Conservation (phyloP, 2,888 invertebrate genomes). For the Apoderus coryli region DNA sequence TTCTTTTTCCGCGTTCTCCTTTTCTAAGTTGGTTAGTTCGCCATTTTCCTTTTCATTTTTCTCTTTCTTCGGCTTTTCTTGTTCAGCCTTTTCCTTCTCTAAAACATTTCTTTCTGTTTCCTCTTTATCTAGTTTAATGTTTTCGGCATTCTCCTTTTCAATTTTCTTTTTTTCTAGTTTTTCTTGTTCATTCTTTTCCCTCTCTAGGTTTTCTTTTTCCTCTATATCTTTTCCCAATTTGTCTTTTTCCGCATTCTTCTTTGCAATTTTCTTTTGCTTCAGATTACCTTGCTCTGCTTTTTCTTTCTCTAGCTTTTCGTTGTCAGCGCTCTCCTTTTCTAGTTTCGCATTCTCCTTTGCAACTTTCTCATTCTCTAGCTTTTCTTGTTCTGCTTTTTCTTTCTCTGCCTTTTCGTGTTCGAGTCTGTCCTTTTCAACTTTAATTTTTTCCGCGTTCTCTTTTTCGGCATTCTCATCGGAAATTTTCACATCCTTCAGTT, state of each 20-base stretch:
- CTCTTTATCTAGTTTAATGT: constrained; percentile 13
- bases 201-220: not conserved
- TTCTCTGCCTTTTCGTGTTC: constrained; percentile 11
- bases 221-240: constrained; percentile 6
- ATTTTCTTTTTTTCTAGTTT: constrained; percentile 8
- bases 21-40: constrained; percentile 9
- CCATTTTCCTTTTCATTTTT: constrained; percentile 15
- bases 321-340: no score
- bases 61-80: constrained; percentile 9
- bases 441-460: no score
- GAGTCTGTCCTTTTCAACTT: constrained; percentile 4
- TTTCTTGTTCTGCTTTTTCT: no score
- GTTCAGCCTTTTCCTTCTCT: constrained; percentile 9
- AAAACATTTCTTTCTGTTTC: constrained; percentile 13
- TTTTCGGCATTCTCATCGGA: no score
- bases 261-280: no score
- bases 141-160: constrained; percentile 5
- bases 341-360: no score
- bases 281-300: no score
- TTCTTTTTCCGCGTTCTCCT: constrained; percentile 14
- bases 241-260: constrained; percentile 6
- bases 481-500: no score
- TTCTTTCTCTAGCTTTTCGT: no score
- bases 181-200: constrained; percentile 10
- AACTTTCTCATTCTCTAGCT: no score